Base-by-base conservation (phyloP, 2,113 vertebrate genomes). In the Agapornis roseicollis region DNA sequence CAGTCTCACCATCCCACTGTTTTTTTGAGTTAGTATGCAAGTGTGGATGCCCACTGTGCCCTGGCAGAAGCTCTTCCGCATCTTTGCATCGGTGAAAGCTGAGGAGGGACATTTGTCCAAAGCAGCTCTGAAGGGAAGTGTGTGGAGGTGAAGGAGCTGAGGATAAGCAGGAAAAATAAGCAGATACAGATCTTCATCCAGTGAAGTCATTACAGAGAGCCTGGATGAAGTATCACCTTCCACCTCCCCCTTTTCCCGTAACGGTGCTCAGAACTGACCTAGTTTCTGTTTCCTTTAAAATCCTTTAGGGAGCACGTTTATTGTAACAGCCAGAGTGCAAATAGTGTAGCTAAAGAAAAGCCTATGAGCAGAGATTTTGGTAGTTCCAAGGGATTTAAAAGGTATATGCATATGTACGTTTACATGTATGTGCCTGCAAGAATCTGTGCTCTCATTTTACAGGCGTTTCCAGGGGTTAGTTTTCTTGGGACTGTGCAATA, bases 1-100 rank as follows among this genome's bases (percentile, higher is more conserved):
- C 0, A 0, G 25, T 23, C 11, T 28, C 28, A 6, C 4, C 10
- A 41, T 16, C 22, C 2, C 22, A 18, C 10, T 61, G 7, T 1
- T 47, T 50, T 73, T 63, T 20, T 74, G 11, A 17, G 37, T 13
- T 7, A 35, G 6, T 6, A 7, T 55, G 39, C 10, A 66, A 73
- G 17, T 9, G 6, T 44, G 53, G 50, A 47, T n/a, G 28, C 22
- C 6, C n/a, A 49, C 16, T 10, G 17, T 74, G 13, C 9, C 14
- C 44, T 20, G 13, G 13, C 17, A 66, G 55, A 35, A 52, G 6
- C 17, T 90, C 8, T 24, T 49, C n/a, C 28, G 18, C 70, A 64
- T 50, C 47, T 10, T 35, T 60, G 7, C 17, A 33, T 25, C 44
- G 42, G 33, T 8, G 76, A 74, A 52, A 61, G 22, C 27, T 70